Base-by-base conservation (phyloP, 2,888 invertebrate genomes). In the Nudaria mundana region DNA sequence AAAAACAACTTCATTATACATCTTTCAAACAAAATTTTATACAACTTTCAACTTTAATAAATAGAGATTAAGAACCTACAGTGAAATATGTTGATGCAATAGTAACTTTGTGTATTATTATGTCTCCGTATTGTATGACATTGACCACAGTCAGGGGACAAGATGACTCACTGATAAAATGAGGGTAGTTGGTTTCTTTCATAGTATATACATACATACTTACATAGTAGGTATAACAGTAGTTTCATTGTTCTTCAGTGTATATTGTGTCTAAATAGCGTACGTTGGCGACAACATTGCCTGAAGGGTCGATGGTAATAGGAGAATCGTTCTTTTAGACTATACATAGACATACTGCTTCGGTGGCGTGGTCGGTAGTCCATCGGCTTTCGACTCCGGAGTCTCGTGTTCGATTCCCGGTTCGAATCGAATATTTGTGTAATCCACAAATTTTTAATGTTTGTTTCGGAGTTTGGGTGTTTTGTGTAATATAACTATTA, bases 91-190 rank as follows among this genome's bases (percentile, higher is more conserved):
- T 23, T 5, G 7, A 0, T 10, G 25, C 5, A 33, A 30, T 30
- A 10, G 10, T 33, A 40, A 25, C 4, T 38, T 47, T 39, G 44
- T 46, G 8, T 35, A 39, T n/a, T n/a, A n/a, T n/a, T n/a, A n/a
- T 37, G 16, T 40, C 40, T 41, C 48, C 46, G 42, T 68, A 62
- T 63, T 55, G 48, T 55, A 55, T 74, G 74, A 77, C 77, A 76
- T 71, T 75, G 74, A 75, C 74, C 72, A 63, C 55, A 52, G 63
- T 52, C 40, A 56, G 51, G 64, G 71, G 54, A 52, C 10, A 26
- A 37, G 56, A 66, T 68, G 67, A 65, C 50, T 67, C 68, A 66
- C 58, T 50, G 40, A 48, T 48, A 50, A 45, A 55, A 48, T 44
- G 44, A 52, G 42, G 47, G 49, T 37, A 29, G 28, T 36, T 43